These are phyloP conservation scores for Periophthalmus magnuspinnatus DNA, from an alignment of 2,797 vertebrate species.

Conservation along the genomic window DNA sequence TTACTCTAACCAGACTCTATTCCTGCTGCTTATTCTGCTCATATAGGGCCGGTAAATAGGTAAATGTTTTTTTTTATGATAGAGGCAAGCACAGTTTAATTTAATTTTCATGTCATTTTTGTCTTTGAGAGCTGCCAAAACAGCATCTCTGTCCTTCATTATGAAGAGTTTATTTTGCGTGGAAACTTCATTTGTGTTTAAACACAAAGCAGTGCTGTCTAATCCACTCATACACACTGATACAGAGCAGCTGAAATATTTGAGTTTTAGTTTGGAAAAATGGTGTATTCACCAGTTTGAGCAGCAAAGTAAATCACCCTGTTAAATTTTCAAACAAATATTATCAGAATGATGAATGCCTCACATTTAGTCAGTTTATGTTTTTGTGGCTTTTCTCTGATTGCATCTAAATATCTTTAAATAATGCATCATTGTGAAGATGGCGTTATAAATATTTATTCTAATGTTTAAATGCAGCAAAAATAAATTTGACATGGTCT, in stretches of 20 bases:
- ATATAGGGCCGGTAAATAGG: constrained; percentile 37
- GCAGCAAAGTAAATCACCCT: constrained; percentile 40
- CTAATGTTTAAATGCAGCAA: background rate
- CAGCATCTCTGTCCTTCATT: constrained; percentile 15
- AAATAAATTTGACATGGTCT: constrained; percentile 7
- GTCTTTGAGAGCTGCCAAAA: background rate
- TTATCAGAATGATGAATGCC: constrained; percentile 60
- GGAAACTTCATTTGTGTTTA: constrained; percentile 54
- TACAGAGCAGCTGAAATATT: constrained; percentile 43
- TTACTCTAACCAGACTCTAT: constrained; percentile 61
- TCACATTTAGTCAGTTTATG: constrained; percentile 35
- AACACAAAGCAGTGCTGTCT: constrained; percentile 46
- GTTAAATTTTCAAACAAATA: constrained; percentile 57
- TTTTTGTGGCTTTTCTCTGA: constrained; percentile 27
- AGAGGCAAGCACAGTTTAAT: constrained; percentile 9
- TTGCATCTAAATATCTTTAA: constrained; percentile 23
- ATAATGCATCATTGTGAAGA: constrained; percentile 12
- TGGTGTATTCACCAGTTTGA: constrained; percentile 31
- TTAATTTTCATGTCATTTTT: background rate
- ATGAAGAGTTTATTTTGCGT: constrained; percentile 38
- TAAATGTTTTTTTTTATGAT: constrained; percentile 51
- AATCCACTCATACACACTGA: constrained; percentile 42
- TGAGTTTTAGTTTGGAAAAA: constrained; percentile 51
- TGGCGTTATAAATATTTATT: constrained; percentile 1
- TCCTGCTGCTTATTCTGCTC: constrained; percentile 54